Evolutionary conservation across 2,888 invertebrate genomes (phyloP), one percentile per base, ranked within the genome.

Genomic region (Heliothis peltigera): DNA sequence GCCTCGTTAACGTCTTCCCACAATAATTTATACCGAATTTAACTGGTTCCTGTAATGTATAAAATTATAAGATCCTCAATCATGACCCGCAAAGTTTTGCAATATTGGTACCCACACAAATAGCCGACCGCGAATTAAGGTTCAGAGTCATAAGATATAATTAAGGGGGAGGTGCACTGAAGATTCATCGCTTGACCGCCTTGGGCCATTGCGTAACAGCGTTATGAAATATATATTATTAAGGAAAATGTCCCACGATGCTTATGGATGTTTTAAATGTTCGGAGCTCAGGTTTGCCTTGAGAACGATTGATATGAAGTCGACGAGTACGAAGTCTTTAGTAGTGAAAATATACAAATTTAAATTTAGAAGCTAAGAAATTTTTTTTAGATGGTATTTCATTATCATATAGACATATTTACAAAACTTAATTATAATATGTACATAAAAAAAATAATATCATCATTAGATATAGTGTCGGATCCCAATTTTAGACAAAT

Each of bases 181-280:
- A 79, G 82, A 82, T 80, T 75, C 82, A 82, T 80, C 65, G 59
- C 64, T 65, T 72, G 83, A 67, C 75, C 70, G 48, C 70, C 65
- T 57, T 74, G 64, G 60, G 48, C 44, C n/a, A 47, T 80, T 72
- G 32, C 65, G 28, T 69, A 68, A 81, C 25, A 47, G 19, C 32
- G 6, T 81, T 81, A 65, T 79, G 79, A 72, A 64, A 68, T 70
- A n/a, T 56, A 75, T 72, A 56, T 49, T 60, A 57, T 56, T 59
- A 59, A 70, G 64, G 61, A 76, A 76, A 78, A 49, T 51, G 64
- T 66, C 44, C 44, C 53, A 64, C n/a, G 35, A 51, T 64, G 35
- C 35, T 47, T 4, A 43, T 60, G 47, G 47, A 56, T 56, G 32
- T 57, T 57, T 58, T 55, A 44, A 52, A 58, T 48, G 54, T 54